Conservation (phyloP, 2,113 vertebrate genomes). For the Acinonyx jubatus region DNA sequence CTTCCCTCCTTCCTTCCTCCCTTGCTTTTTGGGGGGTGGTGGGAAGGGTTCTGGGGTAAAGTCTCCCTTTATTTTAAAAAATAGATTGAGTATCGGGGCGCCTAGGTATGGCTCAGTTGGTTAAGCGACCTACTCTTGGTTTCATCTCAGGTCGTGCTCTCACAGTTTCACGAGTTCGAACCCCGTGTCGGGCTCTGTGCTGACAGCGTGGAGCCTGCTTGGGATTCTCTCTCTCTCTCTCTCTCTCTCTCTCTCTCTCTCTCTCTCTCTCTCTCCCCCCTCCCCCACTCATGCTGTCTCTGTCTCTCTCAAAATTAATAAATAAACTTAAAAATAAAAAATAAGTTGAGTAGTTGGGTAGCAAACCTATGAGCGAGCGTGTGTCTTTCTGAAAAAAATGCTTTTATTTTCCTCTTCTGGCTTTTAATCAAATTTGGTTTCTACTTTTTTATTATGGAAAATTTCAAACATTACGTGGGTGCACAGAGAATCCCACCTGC, state of each 20-base stretch:
- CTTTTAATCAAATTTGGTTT: background rate
- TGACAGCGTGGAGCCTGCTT: too few relatives aligned
- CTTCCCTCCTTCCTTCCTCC: background rate
- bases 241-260: too few relatives aligned
- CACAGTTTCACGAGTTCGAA: too few relatives aligned
- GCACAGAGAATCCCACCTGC: background rate
- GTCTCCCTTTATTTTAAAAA: background rate
- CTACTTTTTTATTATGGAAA: background rate
- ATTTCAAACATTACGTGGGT: background rate
- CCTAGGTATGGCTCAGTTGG: too few relatives aligned
- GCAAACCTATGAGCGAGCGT: background rate
- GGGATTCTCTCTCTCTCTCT: too few relatives aligned
- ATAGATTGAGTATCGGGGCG: background rate
- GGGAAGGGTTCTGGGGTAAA: background rate
- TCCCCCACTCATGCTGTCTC: too few relatives aligned
- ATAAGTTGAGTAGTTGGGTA: background rate
- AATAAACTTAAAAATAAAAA: background rate
- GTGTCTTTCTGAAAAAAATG: background rate
- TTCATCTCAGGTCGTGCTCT: too few relatives aligned
- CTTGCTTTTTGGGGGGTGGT: background rate
- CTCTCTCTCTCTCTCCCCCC: too few relatives aligned
- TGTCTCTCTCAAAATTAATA: too few relatives aligned
- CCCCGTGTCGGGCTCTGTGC: too few relatives aligned
- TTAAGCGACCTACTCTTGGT: too few relatives aligned
- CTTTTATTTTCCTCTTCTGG: background rate